Evolutionary conservation across 2,888 invertebrate species (phyloP), one percentile per base, ranked within the genome.

Genomic region (Aspidiotus rigidus): DNA sequence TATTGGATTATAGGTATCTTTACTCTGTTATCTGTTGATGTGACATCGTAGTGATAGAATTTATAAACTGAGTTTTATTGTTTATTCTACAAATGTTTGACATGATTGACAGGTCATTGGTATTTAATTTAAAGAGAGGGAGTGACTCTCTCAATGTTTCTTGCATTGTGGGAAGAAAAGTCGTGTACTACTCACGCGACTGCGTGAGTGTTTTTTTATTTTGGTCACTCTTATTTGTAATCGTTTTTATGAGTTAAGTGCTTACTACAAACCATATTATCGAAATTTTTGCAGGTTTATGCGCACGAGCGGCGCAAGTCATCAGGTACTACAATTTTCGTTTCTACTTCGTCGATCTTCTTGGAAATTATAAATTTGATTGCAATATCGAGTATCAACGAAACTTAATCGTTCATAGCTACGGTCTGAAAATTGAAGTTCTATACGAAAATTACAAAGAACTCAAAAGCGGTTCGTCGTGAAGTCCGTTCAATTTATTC

Each of bases 401-500:
- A 49, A 67, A 49, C 59, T 60, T 67, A 56, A 67, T 67, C 8
- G 16, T 49, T 5, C 67, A 67, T 17, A 67, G 67, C 60, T 40
- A 39, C 28, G 39, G 60, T 44, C 7, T 67, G 13, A 60, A 44
- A 49, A 15, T 60, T 3, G 39, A 49, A 15, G 28, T 16, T 11
- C 44, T 67, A 28, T 59, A 41, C 11, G 44, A 59, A 15, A 53
- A 67, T 60, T 67, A 41, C 15, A 59, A 67, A 39, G 53, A 60
- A 39, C 42, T 59, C 7, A 16, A 39, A 28, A 7, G 39, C 1
- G 5, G 59, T 28, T 28, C 28, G 28, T 28, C 28, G 28, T 28
- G 28, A 28, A 28, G 5, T 5, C 28, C 28, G 28, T 28, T 28
- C 28, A 28, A 1, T 28, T 3, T 3, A 28, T 28, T 28, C 28